Evolutionary conservation across 1,140 invertebrate species (phyloP).

Genomic region (Chelonus insularis): DNA sequence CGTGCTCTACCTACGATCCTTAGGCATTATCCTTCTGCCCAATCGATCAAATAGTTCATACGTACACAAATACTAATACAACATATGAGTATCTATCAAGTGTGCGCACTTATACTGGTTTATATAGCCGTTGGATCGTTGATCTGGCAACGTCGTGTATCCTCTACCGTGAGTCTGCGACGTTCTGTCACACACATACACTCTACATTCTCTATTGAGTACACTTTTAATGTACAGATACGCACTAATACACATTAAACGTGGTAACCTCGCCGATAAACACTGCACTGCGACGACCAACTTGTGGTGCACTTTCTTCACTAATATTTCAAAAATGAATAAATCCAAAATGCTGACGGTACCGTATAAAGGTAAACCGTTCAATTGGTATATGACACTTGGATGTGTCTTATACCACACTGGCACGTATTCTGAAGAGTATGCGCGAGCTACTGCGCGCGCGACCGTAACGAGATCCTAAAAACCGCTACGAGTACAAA

Average conservation of each 20-base stretch:
- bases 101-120: conserved; percentile 17
- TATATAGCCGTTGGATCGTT: conserved; percentile 25
- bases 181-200: conserved; percentile 39
- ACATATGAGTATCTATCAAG: conserved; percentile 29
- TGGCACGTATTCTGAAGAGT: background rate
- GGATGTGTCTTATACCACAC: background rate
- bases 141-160: conserved; percentile 36
- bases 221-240: background rate
- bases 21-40: too few relatives aligned
- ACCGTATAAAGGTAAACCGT: conserved; percentile 3
- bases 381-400: conserved; percentile 14
- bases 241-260: background rate
- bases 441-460: conserved; percentile 21
- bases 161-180: conserved; percentile 34
- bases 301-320: conserved; percentile 12
- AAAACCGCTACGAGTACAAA: conserved; percentile 15
- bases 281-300: conserved; percentile 27
- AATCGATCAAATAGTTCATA: background rate
- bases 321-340: conserved; percentile 11
- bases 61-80: background rate
- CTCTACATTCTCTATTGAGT: conserved; percentile 10
- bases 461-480: conserved; percentile 10
- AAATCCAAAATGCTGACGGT: background rate
- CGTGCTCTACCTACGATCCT: too few relatives aligned
- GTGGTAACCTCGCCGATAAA: conserved; percentile 16